These are phyloP conservation scores for Drosophila hamatofila DNA, from an alignment of 2,888 invertebrate genomes.

Conservation along the genomic window DNA sequence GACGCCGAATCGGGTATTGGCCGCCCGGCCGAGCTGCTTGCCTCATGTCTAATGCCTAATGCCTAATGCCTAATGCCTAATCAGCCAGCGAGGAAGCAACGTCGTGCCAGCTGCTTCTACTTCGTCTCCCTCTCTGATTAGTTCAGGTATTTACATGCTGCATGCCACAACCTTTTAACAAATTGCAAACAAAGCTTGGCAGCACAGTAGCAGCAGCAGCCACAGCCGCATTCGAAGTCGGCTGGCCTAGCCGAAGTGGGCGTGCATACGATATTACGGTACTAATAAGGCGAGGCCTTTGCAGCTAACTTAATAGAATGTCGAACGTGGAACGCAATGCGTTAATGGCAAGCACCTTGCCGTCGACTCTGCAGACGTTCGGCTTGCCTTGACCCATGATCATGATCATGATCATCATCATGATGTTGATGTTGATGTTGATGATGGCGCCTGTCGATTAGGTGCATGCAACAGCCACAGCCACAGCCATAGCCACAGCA, in stretches of 20 bases:
- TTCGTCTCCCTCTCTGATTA: neutral
- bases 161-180: conserved; percentile 79
- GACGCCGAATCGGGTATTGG: neutral
- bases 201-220: conserved; percentile 27
- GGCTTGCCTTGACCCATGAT: conserved; percentile 71
- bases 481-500: conserved; percentile 48
- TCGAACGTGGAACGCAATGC: conserved; percentile 65
- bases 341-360: conserved; percentile 69
- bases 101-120: conserved; percentile 3
- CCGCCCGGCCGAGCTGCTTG: conserved; percentile 44
- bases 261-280: conserved; percentile 73
- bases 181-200: conserved; percentile 78
- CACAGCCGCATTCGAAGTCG: neutral
- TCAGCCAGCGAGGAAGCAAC: conserved; percentile 47
- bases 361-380: conserved; percentile 3
- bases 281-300: conserved; percentile 70
- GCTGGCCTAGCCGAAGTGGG: conserved; percentile 57
- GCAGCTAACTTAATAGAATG: conserved; percentile 60
- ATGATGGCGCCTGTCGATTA: conserved; percentile 77
- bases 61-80: too few relatives aligned
- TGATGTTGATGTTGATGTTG: conserved; percentile 37
- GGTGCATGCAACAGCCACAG: conserved; percentile 69
- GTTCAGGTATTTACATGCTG: conserved; percentile 72
- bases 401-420: conserved; percentile 30
- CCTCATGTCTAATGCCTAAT: too few relatives aligned